These are phyloP conservation scores for Lithobates sylvaticus DNA, from an alignment of 2,797 vertebrate genomes.

Conservation along the genomic window DNA sequence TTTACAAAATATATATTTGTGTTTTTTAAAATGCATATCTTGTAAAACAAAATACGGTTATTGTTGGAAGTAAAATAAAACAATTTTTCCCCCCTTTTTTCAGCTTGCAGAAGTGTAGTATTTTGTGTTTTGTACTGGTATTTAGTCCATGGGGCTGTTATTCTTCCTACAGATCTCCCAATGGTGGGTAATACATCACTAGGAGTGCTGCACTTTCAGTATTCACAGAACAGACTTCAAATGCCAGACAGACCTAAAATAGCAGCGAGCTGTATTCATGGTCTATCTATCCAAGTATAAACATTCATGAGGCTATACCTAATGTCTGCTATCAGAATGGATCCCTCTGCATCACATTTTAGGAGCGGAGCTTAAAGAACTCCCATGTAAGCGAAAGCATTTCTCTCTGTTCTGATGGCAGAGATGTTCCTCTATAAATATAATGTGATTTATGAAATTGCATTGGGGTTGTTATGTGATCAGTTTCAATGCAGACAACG, in stretches of 20 bases:
- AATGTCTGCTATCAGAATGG: not conserved
- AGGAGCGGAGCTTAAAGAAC: not conserved
- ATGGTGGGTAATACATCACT: not conserved
- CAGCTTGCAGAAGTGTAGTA: not conserved
- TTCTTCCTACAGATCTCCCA: not conserved
- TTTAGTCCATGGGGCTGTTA: not conserved
- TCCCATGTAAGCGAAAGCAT: not conserved
- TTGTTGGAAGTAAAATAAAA: not conserved
- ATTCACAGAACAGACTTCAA: not conserved
- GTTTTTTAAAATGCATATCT: too few relatives aligned
- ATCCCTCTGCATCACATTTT: not conserved
- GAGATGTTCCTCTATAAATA: not conserved
- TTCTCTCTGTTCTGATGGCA: too few relatives aligned
- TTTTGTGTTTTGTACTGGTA: not conserved
- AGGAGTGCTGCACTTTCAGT: not conserved
- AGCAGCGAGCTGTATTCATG: not conserved
- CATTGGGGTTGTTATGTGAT: not conserved
- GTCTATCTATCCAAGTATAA: not conserved
- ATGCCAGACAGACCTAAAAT: conserved; percentile 12
- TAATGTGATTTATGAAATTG: not conserved
- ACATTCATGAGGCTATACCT: not conserved
- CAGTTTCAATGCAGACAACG: not conserved
- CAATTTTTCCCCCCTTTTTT: not conserved
- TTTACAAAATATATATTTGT: too few relatives aligned
- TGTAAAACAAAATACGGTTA: too few relatives aligned